These are phyloP conservation scores for Drosophila ananassae DNA, from an alignment of 1,140 invertebrate species.

Conservation along the genomic window DNA sequence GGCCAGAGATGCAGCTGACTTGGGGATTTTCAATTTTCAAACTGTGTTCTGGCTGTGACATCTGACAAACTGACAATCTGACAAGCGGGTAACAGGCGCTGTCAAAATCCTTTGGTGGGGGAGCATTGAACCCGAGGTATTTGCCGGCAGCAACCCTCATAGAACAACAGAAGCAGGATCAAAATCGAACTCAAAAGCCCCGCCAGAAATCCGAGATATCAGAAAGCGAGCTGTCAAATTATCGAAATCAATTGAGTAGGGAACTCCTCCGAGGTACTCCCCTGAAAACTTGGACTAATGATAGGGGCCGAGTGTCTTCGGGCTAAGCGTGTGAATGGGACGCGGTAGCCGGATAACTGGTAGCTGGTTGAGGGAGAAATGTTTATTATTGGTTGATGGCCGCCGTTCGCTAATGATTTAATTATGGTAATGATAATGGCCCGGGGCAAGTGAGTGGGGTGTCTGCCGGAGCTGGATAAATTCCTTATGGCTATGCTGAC, in stretches of 20 bases:
- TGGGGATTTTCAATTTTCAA: slow-evolving; percentile 46
- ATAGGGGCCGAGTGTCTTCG: slow-evolving; percentile 56
- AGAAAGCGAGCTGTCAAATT: slow-evolving; percentile 77
- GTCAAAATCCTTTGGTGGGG: slow-evolving; percentile 40
- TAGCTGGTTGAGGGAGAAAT: slow-evolving; percentile 15
- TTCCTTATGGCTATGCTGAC: slow-evolving; percentile 7
- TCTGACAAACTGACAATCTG: slow-evolving; percentile 64
- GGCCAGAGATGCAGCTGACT: slow-evolving; percentile 16
- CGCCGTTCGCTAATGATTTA: slow-evolving; percentile 70
- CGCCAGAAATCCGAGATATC: slow-evolving; percentile 71
- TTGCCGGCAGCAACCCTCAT: slow-evolving; percentile 50
- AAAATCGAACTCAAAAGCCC: slow-evolving; percentile 34
- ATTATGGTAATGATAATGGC: slow-evolving; percentile 72
- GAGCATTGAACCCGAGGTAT: slow-evolving; percentile 64
- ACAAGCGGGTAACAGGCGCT: slow-evolving; percentile 48
- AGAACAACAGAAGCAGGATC: slow-evolving; percentile 27
- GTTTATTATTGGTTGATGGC: slow-evolving; percentile 29
- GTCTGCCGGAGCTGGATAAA: neutral
- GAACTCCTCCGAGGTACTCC: slow-evolving; percentile 40
- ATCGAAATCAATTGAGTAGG: slow-evolving; percentile 67
- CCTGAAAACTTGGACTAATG: slow-evolving; percentile 60
- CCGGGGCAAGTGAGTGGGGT: slow-evolving; percentile 12
- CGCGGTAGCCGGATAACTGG: too few species aligned
- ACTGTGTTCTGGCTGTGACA: slow-evolving; percentile 47
- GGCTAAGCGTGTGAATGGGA: slow-evolving; percentile 31